Conservation (phyloP, 2,797 vertebrate genomes). For the Phalloptychus januarius region DNA sequence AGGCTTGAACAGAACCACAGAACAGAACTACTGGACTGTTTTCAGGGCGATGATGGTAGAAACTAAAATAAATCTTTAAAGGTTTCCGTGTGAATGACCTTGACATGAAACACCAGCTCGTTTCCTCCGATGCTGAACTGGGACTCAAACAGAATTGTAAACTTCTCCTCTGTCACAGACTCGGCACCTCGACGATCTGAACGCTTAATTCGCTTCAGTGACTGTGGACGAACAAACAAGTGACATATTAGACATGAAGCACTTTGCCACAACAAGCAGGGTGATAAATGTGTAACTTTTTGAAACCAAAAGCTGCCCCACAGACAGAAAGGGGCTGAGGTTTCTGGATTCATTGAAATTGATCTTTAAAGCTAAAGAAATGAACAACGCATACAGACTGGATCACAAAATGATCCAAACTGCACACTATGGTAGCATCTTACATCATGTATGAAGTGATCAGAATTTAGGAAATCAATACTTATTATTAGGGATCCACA, state of each 20-base stretch:
- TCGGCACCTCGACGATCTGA: conserved; percentile 93
- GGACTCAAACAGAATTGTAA: conserved; percentile 94
- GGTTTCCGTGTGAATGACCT: conserved; percentile 75
- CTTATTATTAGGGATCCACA: neutral
- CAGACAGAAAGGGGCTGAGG: neutral
- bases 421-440: neutral
- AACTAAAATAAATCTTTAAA: neutral
- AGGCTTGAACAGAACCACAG: neutral
- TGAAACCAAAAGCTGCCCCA: neutral
- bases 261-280: neutral
- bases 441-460: neutral
- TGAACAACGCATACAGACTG: neutral
- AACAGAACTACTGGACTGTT: neutral
- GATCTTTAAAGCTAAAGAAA: neutral
- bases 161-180: conserved; percentile 96
- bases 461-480: neutral
- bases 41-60: neutral
- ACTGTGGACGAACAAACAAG: conserved; percentile 72
- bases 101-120: conserved; percentile 95
- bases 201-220: conserved; percentile 94
- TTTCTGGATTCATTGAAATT: neutral
- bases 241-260: neutral
- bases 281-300: neutral
- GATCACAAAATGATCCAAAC: neutral
- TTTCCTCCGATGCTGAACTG: conserved; percentile 97